Percentiles rank a stretch among this genome's conserved stretches.
Evolutionary conservation across 2,113 vertebrate species (phyloP).

Genomic region (Myanophis thanlyinensis): DNA sequence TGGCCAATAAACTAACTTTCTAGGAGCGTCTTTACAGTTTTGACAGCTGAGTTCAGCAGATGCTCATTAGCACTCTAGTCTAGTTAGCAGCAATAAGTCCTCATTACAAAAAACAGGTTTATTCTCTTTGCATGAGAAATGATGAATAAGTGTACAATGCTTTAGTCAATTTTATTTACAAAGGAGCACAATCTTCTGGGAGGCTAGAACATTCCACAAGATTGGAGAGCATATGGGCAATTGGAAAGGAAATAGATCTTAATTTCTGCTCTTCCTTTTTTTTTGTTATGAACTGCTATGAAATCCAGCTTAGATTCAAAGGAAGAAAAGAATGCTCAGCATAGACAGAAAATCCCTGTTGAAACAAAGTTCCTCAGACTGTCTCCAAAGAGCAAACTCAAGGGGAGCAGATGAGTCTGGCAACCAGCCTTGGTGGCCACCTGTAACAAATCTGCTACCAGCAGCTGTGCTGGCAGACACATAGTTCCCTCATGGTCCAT

Average conservation of each 20-base stretch:
- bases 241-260: background rate
- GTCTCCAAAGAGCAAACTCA: background rate
- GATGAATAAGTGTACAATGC: background rate
- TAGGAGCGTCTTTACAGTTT: background rate
- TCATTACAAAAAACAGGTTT: background rate
- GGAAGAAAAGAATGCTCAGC: background rate
- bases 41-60: background rate
- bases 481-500: background rate
- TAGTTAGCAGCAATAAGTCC: background rate
- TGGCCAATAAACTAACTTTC: background rate
- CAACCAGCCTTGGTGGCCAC: background rate
- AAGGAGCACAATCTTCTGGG: background rate
- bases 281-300: background rate
- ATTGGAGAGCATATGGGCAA: background rate
- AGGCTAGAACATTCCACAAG: background rate
- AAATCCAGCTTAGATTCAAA: background rate
- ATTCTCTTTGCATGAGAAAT: background rate
- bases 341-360: background rate
- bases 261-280: background rate
- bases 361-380: background rate
- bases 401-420: background rate
- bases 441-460: background rate
- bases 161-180: background rate
- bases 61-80: background rate
- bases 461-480: background rate